A percentile compares a stretch with the other conserved stretches of the same genome.
phyloP scores from a whole-genome alignment of 2,113 vertebrate species.

The Pandion haliaetus region DNA sequence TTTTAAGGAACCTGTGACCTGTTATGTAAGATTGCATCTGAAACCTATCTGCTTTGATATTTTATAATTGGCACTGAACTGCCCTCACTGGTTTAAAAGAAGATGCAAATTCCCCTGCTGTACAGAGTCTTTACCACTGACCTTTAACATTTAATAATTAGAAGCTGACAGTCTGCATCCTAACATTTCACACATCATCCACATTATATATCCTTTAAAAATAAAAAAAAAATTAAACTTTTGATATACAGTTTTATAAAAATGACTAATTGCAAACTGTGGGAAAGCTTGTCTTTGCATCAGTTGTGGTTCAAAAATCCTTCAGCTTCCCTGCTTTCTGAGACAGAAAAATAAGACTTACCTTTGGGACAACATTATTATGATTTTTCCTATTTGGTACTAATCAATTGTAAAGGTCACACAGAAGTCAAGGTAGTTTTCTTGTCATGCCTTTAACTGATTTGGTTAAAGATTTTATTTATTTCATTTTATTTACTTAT shows the following conservation, averaged over 20 bases:
- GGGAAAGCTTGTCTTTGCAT: neutral
- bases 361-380: neutral
- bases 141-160: neutral
- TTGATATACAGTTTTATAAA: neutral
- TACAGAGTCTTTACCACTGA: neutral
- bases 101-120: neutral
- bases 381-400: neutral
- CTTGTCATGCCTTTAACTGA: neutral
- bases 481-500: neutral
- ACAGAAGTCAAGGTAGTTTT: neutral
- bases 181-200: neutral
- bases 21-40: neutral
- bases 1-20: neutral
- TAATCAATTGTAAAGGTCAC: neutral
- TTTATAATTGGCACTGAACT: neutral
- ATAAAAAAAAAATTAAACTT: neutral
- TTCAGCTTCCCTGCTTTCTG: neutral
- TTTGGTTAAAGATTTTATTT: neutral
- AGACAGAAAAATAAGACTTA: neutral
- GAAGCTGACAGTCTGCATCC: neutral
- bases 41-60: neutral
- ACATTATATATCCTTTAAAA: neutral
- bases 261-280: neutral
- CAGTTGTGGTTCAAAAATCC: neutral
- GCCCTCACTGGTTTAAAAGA: neutral